These are phyloP conservation scores for Telmatochromis sp. DNA, from an alignment of 2,113 vertebrate genomes.

Conservation along the genomic window DNA sequence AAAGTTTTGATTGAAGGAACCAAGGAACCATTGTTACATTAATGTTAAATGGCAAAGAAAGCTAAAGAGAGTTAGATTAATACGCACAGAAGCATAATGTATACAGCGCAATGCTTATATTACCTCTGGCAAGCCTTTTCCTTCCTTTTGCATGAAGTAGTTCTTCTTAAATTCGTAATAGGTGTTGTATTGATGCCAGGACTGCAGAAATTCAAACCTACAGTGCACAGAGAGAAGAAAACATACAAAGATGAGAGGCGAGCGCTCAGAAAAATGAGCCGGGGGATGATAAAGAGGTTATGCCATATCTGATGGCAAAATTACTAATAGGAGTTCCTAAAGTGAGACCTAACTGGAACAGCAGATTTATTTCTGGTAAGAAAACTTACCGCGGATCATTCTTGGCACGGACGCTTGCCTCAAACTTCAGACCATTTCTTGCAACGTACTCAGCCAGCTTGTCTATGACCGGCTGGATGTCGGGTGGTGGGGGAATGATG, in stretches of 20 bases:
- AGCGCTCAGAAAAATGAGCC: not conserved
- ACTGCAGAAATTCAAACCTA: slow-evolving; percentile 95
- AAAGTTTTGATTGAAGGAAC: not conserved
- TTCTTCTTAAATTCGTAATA: slow-evolving; percentile 99
- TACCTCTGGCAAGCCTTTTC: slow-evolving; percentile 62
- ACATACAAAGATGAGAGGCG: not conserved
- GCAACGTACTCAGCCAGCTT: slow-evolving; percentile 95
- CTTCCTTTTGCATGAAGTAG: slow-evolving; percentile 94
- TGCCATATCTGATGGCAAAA: not conserved
- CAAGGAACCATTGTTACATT: not conserved
- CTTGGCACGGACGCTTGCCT: slow-evolving; percentile 93
- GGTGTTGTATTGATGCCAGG: slow-evolving; percentile 92
- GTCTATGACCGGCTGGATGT: slow-evolving; percentile 97
- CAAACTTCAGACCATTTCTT: slow-evolving; percentile 92
- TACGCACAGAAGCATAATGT: not conserved
- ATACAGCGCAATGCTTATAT: not conserved
- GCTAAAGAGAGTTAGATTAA: not conserved
- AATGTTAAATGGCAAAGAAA: not conserved
- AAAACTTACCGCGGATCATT: slow-evolving; percentile 88
- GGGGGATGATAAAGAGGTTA: not conserved
- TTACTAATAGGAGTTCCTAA: not conserved
- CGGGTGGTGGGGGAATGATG: slow-evolving; percentile 94
- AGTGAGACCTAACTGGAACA: not conserved
- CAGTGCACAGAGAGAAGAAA: not conserved
- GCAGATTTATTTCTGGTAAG: slow-evolving; percentile 12